A percentile compares a stretch with the other conserved stretches of the same genome.
Conservation (phyloP, 2,888 invertebrate genomes). For the Eupelmus urozonus region DNA sequence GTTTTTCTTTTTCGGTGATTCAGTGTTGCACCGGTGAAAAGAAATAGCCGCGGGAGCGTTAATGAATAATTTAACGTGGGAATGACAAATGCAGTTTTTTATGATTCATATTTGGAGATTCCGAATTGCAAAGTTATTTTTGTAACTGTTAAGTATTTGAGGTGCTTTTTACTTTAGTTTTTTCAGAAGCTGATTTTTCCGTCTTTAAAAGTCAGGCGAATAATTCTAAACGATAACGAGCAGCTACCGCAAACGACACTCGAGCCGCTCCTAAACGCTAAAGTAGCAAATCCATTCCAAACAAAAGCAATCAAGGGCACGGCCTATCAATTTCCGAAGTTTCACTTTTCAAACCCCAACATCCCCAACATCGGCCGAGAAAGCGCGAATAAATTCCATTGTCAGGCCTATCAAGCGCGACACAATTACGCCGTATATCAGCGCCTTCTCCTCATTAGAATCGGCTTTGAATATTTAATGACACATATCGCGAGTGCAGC, state of each 20-base stretch:
- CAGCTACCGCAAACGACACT: too few relatives aligned
- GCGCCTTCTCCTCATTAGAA: not conserved
- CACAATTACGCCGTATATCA: not conserved
- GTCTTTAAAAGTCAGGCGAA: too few relatives aligned
- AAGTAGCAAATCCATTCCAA: too few relatives aligned
- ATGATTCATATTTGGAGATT: slow-evolving; percentile 3
- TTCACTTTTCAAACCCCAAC: too few relatives aligned
- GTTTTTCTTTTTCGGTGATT: not conserved
- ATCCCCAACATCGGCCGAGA: too few relatives aligned
- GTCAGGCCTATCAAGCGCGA: not conserved
- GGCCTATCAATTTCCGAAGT: too few relatives aligned
- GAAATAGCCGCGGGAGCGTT: not conserved
- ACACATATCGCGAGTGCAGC: slow-evolving; percentile 4
- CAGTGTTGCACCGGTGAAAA: not conserved
- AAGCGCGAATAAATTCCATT: not conserved
- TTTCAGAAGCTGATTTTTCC: too few relatives aligned
- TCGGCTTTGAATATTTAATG: slow-evolving; percentile 14
- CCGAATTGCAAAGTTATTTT: not conserved
- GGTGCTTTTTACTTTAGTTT: too few relatives aligned
- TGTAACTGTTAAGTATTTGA: not conserved
- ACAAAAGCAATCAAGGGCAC: too few relatives aligned
- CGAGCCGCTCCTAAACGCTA: too few relatives aligned
- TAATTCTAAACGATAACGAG: too few relatives aligned
- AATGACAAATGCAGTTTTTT: not conserved
- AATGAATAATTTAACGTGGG: not conserved